phyloP scores from a whole-genome alignment of 2,113 vertebrate genomes.

The Gallinago undulata region DNA sequence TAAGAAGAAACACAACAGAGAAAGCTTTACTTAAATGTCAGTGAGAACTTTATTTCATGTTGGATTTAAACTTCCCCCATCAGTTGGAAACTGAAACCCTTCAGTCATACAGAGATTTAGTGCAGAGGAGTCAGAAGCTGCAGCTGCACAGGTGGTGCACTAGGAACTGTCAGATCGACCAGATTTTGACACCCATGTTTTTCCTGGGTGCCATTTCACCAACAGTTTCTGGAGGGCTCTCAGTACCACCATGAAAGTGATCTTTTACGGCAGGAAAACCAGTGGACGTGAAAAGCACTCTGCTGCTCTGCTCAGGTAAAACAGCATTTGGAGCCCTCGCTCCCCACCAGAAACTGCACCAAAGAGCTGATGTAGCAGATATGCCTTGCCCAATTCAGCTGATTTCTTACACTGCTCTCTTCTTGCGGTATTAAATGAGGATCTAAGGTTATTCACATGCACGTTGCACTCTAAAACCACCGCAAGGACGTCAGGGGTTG shows the following conservation, averaged over 20 bases:
- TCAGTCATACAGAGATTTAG: background rate
- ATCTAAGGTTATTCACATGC: background rate
- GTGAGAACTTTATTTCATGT: background rate
- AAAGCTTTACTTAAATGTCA: background rate
- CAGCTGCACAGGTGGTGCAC: background rate
- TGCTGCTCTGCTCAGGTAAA: background rate
- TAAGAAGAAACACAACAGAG: background rate
- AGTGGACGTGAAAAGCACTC: background rate
- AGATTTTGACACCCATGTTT: background rate
- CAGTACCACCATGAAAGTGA: background rate
- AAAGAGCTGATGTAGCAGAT: background rate
- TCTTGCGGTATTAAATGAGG: background rate
- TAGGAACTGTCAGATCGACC: accelerated
- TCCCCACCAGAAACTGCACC: background rate
- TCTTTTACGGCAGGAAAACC: background rate
- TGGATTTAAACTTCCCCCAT: background rate
- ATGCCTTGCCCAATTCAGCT: background rate
- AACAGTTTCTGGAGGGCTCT: background rate
- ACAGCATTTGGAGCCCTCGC: background rate
- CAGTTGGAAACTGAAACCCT: background rate
- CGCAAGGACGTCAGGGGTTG: accelerated
- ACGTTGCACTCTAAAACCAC: background rate
- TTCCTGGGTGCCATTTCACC: background rate
- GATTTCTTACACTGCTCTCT: background rate
- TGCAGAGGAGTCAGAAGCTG: background rate